Conservation (phyloP, 1,140 invertebrate genomes). For the Lepidostoma basale region DNA sequence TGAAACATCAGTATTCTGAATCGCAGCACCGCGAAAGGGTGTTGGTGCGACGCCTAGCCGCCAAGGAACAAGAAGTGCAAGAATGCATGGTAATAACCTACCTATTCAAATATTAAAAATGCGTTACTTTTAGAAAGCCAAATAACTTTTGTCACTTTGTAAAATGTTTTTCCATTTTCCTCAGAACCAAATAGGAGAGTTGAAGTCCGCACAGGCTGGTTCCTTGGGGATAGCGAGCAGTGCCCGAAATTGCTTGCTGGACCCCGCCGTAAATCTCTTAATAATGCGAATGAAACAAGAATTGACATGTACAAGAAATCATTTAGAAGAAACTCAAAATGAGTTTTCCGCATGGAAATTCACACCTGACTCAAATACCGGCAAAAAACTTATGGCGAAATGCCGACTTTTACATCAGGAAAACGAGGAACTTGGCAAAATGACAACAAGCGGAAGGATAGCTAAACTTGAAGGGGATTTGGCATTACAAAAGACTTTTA, state of each 20-base stretch:
- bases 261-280: conserved; percentile 94
- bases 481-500: conserved; percentile 92
- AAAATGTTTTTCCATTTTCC: conserved; percentile 1
- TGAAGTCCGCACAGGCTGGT: conserved; percentile 82
- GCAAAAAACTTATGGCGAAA: conserved; percentile 97
- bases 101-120: not conserved
- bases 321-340: conserved; percentile 96
- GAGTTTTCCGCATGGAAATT: conserved; percentile 99
- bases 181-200: conserved; percentile 90
- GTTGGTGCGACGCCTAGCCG: conserved; percentile 85
- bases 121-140: no score
- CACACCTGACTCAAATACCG: conserved; percentile 96
- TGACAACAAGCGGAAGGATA: conserved; percentile 92
- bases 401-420: conserved; percentile 95
- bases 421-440: conserved; percentile 96
- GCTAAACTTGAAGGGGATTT: conserved; percentile 96
- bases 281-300: conserved; percentile 92
- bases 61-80: conserved; percentile 96
- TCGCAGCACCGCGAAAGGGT: conserved; percentile 89
- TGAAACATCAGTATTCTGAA: conserved; percentile 82
- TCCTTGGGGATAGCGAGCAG: conserved; percentile 64
- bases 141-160: not conserved
- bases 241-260: conserved; percentile 82
- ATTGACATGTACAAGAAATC: conserved; percentile 84
- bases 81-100: conserved; percentile 88